Conservation (phyloP, 2,113 vertebrate species). For the Daboia siamensis region DNA sequence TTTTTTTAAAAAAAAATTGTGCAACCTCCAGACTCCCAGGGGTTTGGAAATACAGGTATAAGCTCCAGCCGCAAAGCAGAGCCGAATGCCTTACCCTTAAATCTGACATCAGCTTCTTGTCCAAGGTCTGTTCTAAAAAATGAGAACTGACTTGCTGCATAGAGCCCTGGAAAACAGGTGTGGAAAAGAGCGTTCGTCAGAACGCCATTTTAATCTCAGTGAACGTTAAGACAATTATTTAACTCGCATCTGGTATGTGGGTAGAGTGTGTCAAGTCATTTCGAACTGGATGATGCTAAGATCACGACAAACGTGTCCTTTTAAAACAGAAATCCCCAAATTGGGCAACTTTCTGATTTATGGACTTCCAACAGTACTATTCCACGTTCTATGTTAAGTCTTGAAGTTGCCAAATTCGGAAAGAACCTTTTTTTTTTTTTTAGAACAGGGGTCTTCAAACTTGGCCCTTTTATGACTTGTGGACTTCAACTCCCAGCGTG, state of each 20-base stretch:
- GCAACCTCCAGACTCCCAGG: not conserved
- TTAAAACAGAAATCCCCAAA: not conserved
- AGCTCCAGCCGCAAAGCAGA: not conserved
- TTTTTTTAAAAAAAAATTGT: not conserved
- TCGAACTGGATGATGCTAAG: not conserved
- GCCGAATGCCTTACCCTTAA: slow-evolving; percentile 76
- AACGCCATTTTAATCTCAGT: not conserved
- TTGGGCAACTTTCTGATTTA: not conserved
- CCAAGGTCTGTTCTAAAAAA: slow-evolving; percentile 95
- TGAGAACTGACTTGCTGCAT: slow-evolving; percentile 97
- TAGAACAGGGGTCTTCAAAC: no score
- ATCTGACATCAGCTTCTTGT: slow-evolving; percentile 99
- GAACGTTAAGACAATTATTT: not conserved
- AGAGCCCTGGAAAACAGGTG: slow-evolving; percentile 76
- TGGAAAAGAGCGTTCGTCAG: not conserved
- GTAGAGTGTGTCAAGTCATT: not conserved
- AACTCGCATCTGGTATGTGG: not conserved
- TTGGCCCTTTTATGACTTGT: no score
- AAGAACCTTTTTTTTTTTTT: not conserved
- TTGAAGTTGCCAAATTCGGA: not conserved
- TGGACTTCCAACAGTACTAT: not conserved
- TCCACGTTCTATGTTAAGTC: not conserved
- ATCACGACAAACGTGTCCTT: not conserved
- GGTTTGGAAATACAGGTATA: not conserved
- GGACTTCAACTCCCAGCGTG: no score